Conservation (phyloP, 2,113 vertebrate genomes). For the Heteronetta atricapilla region DNA sequence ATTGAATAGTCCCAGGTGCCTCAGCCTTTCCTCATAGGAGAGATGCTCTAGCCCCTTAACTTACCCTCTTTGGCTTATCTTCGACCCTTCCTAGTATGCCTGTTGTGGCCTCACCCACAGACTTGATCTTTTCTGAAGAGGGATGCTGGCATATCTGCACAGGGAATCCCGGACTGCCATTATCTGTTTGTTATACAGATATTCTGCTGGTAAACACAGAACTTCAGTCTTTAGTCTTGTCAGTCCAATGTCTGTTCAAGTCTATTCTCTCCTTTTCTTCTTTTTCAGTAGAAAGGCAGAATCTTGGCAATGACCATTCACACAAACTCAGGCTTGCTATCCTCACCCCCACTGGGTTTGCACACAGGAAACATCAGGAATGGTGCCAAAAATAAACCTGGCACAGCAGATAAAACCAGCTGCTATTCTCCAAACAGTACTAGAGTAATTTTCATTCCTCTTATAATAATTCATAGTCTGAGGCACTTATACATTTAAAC, state of each 20-base stretch:
- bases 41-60: background rate
- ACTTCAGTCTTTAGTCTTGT: background rate
- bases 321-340: background rate
- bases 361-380: background rate
- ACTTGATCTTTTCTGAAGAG: background rate
- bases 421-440: slow-evolving; percentile 5
- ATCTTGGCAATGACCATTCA: background rate
- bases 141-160: background rate
- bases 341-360: background rate
- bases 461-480: background rate
- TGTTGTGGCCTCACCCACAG: background rate
- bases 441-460: background rate
- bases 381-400: slow-evolving; percentile 13
- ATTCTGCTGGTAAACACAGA: background rate
- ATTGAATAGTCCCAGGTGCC: background rate
- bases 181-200: background rate
- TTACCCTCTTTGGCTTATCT: background rate
- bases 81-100: background rate
- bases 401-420: slow-evolving; percentile 19
- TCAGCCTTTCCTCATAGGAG: background rate
- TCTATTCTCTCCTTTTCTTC: background rate
- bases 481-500: background rate
- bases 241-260: background rate
- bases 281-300: background rate
- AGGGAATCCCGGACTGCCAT: background rate